Evolutionary conservation across 1,140 invertebrate genomes (phyloP).

Genomic region (Phocides pigmalion): DNA sequence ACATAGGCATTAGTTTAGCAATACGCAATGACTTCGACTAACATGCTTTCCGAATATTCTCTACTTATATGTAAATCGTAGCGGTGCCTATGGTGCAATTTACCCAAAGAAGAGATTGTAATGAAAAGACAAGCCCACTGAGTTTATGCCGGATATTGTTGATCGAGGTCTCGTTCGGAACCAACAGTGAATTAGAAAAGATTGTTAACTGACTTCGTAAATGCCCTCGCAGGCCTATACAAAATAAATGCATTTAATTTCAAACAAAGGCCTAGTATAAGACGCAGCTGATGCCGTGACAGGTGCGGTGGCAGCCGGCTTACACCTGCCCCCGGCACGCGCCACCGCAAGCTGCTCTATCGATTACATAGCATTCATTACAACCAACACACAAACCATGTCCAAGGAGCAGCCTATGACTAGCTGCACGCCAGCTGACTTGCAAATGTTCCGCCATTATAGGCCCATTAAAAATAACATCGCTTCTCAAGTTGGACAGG

Average conservation of each 20-base stretch:
- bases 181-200: too few species aligned
- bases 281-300: slow-evolving; percentile 74
- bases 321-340: slow-evolving; percentile 72
- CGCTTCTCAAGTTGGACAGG: slow-evolving; percentile 16
- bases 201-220: too few species aligned
- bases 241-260: too few species aligned
- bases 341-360: slow-evolving; percentile 73
- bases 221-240: too few species aligned
- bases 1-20: neutral
- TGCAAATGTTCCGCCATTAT: slow-evolving; percentile 32
- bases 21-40: neutral
- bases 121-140: too few species aligned
- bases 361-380: slow-evolving; percentile 55
- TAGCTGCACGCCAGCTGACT: slow-evolving; percentile 37
- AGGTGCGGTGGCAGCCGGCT: slow-evolving; percentile 77
- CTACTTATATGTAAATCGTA: slow-evolving; percentile 4
- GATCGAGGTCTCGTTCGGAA: too few species aligned
- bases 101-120: too few species aligned
- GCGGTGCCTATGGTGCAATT: slow-evolving; percentile 18
- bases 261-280: slow-evolving; percentile 36
- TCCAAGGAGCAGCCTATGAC: slow-evolving; percentile 33
- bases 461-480: slow-evolving; percentile 10
- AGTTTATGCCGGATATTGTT: too few species aligned
- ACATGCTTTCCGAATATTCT: neutral
- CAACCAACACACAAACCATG: slow-evolving; percentile 55